Conservation (phyloP, 2,888 invertebrate species). For the Papilio demoleus region DNA sequence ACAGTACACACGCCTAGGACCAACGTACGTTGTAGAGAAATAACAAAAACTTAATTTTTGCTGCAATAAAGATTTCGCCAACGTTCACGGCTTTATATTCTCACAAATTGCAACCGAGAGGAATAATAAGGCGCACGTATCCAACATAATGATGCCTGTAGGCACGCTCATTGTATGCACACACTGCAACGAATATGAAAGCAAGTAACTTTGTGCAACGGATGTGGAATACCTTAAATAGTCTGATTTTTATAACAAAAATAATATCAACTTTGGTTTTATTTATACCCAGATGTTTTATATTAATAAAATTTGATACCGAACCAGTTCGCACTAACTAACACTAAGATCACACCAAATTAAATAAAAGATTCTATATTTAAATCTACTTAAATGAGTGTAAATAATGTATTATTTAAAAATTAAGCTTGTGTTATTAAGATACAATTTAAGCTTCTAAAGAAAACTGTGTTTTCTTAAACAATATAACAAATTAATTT, state of each 20-base stretch:
- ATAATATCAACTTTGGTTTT: neutral
- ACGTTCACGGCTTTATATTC: slow-evolving; percentile 25
- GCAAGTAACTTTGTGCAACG: slow-evolving; percentile 62
- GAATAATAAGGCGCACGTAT: slow-evolving; percentile 49
- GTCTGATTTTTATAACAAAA: slow-evolving; percentile 26
- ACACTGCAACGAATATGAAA: slow-evolving; percentile 73
- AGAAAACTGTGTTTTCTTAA: no score
- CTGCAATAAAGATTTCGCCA: slow-evolving; percentile 3
- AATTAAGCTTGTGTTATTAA: no score
- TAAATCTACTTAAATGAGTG: no score
- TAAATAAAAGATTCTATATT: no score
- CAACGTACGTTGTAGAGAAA: neutral
- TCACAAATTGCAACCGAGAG: slow-evolving; percentile 28
- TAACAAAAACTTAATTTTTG: slow-evolving; percentile 9
- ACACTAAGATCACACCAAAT: no score
- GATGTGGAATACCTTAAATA: slow-evolving; percentile 33
- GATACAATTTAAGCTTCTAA: no score
- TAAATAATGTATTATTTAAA: no score
- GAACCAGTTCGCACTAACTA: no score
- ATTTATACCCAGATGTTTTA: neutral
- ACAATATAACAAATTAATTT: no score
- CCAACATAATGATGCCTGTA: slow-evolving; percentile 70
- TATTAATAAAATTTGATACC: no score
- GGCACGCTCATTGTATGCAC: slow-evolving; percentile 65
- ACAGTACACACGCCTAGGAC: no score